Percentiles rank a stretch among this genome's conserved stretches.
Evolutionary conservation across 2,113 vertebrate genomes (phyloP).

Genomic region (Ictidomys tridecemlineatus): DNA sequence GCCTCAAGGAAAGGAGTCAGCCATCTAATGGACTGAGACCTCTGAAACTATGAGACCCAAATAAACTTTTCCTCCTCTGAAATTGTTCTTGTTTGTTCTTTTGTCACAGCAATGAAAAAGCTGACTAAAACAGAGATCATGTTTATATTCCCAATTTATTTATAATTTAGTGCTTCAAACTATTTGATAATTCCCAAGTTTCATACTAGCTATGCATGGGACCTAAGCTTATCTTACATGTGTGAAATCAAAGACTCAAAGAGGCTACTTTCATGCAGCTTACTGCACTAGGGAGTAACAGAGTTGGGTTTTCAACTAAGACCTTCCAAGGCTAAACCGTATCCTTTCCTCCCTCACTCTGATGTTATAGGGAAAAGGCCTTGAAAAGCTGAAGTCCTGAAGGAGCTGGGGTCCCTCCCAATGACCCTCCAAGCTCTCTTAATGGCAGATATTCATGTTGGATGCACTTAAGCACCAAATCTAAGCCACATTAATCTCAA

Average conservation of each 20-base stretch:
- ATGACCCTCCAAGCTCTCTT: neutral
- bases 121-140: no score
- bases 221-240: neutral
- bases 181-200: neutral
- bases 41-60: no score
- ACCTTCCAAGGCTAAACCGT: neutral
- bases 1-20: no score
- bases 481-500: neutral
- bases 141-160: neutral
- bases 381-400: neutral
- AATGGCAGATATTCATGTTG: neutral
- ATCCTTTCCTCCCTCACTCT: neutral
- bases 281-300: neutral
- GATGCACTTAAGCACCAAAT: no score
- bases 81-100: no score
- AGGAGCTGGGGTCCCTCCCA: neutral
- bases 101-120: no score
- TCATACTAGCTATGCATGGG: neutral
- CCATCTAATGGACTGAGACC: no score
- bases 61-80: no score
- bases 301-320: neutral
- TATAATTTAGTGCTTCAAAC: neutral
- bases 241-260: neutral
- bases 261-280: neutral
- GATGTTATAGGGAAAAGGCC: neutral